A percentile compares a stretch with the other conserved stretches of the same genome.
phyloP scores from a whole-genome alignment of 2,113 vertebrate species.

The Saccopteryx bilineata region DNA sequence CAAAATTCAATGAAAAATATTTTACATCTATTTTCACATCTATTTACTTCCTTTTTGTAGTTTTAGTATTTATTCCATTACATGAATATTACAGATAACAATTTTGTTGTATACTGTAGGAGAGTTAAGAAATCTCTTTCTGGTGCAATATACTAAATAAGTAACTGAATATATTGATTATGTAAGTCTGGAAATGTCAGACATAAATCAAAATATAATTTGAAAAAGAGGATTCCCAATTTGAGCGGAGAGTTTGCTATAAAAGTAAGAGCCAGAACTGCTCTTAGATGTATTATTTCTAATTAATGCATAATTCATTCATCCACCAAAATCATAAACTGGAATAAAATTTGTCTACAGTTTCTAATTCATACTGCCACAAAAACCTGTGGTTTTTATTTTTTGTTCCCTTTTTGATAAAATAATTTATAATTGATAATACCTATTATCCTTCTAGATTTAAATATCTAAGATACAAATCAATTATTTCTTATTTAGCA shows the following conservation, averaged over 20 bases:
- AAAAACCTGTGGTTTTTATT: not conserved
- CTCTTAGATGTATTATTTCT: not conserved
- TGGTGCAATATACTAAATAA: not conserved
- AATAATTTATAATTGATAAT: not conserved
- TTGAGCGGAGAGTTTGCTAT: not conserved
- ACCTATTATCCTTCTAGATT: not conserved
- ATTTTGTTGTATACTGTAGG: not conserved
- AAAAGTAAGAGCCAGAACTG: constrained; percentile 18
- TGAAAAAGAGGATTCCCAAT: constrained; percentile 54
- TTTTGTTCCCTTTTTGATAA: constrained; percentile 17
- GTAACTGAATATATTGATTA: not conserved
- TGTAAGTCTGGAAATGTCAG: not conserved
- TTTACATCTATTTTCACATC: not conserved
- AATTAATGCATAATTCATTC: constrained; percentile 24
- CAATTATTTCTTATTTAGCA: not conserved
- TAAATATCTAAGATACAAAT: not conserved
- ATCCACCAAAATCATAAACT: not conserved
- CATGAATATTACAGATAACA: constrained; percentile 19
- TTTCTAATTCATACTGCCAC: not conserved
- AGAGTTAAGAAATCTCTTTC: not conserved
- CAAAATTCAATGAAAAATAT: not conserved
- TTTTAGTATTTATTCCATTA: constrained; percentile 11
- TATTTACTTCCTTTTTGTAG: not conserved
- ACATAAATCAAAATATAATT: not conserved
- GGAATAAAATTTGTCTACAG: not conserved